Conservation (phyloP, 2,797 vertebrate genomes). For the Scleropages formosus region DNA sequence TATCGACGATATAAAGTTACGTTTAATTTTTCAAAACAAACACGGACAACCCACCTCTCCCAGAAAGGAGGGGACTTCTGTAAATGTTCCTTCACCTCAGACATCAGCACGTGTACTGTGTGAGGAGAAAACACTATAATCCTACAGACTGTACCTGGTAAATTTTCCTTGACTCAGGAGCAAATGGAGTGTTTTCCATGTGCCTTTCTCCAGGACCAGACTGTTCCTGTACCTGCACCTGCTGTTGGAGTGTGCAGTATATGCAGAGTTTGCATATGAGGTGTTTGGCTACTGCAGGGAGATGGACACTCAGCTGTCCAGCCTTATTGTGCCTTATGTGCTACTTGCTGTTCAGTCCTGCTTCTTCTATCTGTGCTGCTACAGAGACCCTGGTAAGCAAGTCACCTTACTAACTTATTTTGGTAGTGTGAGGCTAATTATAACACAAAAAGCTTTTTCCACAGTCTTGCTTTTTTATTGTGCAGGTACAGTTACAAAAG, state of each 20-base stretch:
- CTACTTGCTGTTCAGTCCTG: constrained; percentile 73
- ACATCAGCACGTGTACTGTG: no score
- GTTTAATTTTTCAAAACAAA: no score
- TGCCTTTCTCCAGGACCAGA: constrained; percentile 67
- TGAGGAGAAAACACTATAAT: no score
- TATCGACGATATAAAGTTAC: no score
- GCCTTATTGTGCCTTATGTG: constrained; percentile 80
- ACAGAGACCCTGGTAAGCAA: constrained; percentile 78
- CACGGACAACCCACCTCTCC: no score
- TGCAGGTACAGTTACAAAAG: constrained; percentile 79
- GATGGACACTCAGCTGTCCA: constrained; percentile 72
- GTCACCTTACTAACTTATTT: not conserved
- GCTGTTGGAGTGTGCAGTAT: constrained; percentile 77
- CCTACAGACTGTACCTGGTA: no score
- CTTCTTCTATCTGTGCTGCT: constrained; percentile 81
- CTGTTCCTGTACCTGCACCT: constrained; percentile 81
- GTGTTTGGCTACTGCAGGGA: constrained; percentile 82
- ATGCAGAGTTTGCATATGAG: constrained; percentile 84
- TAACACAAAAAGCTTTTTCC: not conserved
- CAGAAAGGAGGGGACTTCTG: no score
- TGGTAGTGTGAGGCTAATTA: not conserved
- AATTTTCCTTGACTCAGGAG: no score
- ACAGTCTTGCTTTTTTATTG: constrained; percentile 18
- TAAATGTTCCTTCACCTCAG: no score
- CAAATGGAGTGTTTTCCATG: not conserved